Base-by-base conservation (phyloP, 2,888 invertebrate species). In the Philaethria dido region DNA sequence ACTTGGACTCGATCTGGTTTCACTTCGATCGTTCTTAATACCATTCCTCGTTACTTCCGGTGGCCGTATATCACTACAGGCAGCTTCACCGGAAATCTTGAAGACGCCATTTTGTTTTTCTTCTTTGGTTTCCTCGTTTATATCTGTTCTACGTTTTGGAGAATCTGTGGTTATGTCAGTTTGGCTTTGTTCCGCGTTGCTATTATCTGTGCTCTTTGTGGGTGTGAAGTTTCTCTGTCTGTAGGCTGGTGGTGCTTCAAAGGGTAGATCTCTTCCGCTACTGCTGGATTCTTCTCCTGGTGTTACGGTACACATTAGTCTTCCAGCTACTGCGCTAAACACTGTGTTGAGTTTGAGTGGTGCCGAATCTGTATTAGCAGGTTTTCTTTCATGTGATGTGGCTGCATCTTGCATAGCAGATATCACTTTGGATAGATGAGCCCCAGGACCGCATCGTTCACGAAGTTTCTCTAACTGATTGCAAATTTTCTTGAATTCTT, bases 321-420 rank as follows among this genome's bases (percentile, higher is more conserved):
- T 82, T 64, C 93, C 93, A 3, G 93, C 93, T 0, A 93, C 92
- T 0, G 92, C 93, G 64, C 93, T 93, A 76, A 93, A 91, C 1
- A 93, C 93, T 33, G 91, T 93, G 77, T 93, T 93, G 0, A 93
- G 86, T 79, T 93, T 92, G 0, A 90, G 78, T 0, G 89, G 93
- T 13, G 89, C 92, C 54, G 89, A 89, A 66, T 89, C 94, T 47
- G 90, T 88, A 0, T 92, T 80, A n/a, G 93, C 85, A 1, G 94
- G 93, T 73, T 88, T 92, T 39, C 85, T 78, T 18, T 95, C 95
- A 57, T 93, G 93, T 9, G 93, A 83, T 33, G 93, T 93, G 0
- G 96, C 95, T 0, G 96, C 97, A 69, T 96, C 96, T 77, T 96
- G 96, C 97, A 97, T 97, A 6, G 97, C 96, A 0, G 94, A 93